A percentile compares a stretch with the other conserved stretches of the same genome.
Conservation (phyloP, 1,140 invertebrate genomes). For the Uloborus diversus region DNA sequence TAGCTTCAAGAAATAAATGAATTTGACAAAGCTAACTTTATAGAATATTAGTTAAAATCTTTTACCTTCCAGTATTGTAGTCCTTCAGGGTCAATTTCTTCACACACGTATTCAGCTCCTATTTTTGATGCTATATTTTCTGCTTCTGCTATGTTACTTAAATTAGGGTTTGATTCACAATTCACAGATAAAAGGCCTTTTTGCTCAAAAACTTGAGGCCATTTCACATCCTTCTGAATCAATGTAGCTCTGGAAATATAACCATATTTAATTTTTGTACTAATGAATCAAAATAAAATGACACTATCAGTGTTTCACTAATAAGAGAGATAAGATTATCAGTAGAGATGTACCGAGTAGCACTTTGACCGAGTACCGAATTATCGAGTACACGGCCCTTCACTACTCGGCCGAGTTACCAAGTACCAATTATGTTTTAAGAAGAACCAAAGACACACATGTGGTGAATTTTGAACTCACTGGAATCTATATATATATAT, state of each 20-base stretch:
- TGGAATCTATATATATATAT: too few species aligned
- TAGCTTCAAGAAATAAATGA: neutral
- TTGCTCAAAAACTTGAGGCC: slow-evolving; percentile 22
- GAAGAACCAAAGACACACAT: too few species aligned
- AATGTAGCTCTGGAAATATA: neutral
- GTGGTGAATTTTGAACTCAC: too few species aligned
- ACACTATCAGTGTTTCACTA: neutral
- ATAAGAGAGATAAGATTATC: neutral
- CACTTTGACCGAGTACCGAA: neutral
- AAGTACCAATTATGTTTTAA: neutral
- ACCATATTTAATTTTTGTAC: neutral
- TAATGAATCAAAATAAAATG: neutral
- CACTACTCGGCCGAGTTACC: neutral
- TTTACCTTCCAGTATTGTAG: slow-evolving; percentile 18
- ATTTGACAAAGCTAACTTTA: neutral
- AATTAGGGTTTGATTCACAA: neutral
- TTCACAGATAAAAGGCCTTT: slow-evolving; percentile 23
- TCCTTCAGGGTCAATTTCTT: slow-evolving; percentile 21
- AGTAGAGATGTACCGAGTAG: neutral
- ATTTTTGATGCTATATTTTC: neutral
- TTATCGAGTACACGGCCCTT: neutral
- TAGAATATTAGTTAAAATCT: neutral
- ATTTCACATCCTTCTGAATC: slow-evolving; percentile 10
- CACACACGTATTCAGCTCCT: neutral
- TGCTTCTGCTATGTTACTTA: slow-evolving; percentile 1